Percentiles rank a stretch among this genome's conserved stretches.
These are phyloP conservation scores for Sapayoa aenigma DNA, from an alignment of 2,113 vertebrate species.

Conservation along the genomic window DNA sequence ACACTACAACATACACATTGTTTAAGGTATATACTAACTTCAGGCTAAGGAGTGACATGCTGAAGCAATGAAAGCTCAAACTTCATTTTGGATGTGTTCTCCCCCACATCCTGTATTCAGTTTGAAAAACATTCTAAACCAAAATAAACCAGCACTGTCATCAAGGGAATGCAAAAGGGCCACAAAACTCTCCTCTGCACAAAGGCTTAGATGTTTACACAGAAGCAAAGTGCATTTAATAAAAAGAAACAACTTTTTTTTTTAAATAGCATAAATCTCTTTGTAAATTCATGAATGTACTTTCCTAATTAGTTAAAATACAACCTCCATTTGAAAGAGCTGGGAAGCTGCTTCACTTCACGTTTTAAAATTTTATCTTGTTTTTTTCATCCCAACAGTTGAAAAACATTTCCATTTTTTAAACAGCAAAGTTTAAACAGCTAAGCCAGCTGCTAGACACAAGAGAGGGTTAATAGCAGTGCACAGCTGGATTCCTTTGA, in stretches of 20 bases:
- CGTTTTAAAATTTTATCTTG: rapidly evolving
- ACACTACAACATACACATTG: background rate
- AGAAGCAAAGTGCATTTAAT: background rate
- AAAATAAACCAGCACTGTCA: background rate
- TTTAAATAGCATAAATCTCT: background rate
- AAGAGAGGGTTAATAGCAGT: background rate
- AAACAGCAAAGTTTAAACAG: background rate
- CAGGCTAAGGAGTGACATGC: background rate
- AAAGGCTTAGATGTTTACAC: background rate
- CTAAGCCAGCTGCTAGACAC: background rate
- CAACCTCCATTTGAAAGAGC: background rate
- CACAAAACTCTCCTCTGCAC: background rate
- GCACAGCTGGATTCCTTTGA: background rate
- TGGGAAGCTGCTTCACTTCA: background rate
- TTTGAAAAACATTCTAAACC: background rate
- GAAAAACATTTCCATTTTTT: background rate
- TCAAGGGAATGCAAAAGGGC: background rate
- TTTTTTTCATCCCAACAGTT: background rate
- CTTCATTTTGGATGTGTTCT: background rate
- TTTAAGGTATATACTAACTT: background rate
- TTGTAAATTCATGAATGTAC: background rate
- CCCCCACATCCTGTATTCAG: rapidly evolving
- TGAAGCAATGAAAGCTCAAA: background rate
- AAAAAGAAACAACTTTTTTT: background rate
- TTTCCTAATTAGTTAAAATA: background rate